phyloP scores from a whole-genome alignment of 2,797 vertebrate species.

The Molossus molossus region DNA sequence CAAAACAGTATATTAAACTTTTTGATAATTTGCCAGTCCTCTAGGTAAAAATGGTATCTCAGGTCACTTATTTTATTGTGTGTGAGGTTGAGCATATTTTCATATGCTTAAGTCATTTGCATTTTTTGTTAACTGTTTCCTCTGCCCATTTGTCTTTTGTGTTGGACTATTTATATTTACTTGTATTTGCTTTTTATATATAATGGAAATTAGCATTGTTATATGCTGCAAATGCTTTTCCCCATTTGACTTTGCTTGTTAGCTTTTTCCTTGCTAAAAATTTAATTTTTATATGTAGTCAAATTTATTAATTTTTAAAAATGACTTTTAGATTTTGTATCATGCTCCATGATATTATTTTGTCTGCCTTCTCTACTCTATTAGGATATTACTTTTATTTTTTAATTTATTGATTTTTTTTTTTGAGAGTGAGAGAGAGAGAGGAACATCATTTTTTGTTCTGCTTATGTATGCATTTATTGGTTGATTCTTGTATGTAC shows the following conservation, averaged over 20 bases:
- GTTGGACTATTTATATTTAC: neutral
- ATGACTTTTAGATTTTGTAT: neutral
- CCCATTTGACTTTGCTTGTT: slow-evolving; percentile 6
- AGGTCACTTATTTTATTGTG: neutral
- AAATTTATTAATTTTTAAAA: neutral
- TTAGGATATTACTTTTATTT: neutral
- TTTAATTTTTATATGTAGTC: neutral
- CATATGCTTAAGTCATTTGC: neutral
- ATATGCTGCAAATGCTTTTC: neutral
- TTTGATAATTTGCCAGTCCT: neutral
- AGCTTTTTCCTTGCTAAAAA: neutral
- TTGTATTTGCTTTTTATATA: slow-evolving; percentile 49
- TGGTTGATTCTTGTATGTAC: neutral
- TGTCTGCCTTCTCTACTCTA: neutral
- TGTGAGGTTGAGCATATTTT: neutral
- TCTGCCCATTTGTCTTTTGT: neutral
- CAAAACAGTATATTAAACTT: neutral
- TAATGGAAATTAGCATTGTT: neutral
- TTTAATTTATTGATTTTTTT: neutral
- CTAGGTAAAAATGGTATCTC: neutral
- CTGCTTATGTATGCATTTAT: neutral
- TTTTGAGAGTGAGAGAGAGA: neutral
- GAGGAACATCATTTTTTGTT: neutral
- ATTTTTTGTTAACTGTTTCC: slow-evolving; percentile 8
- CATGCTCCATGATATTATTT: neutral